Conservation (phyloP, 2,888 invertebrate genomes). For the Chironomus tentans region DNA sequence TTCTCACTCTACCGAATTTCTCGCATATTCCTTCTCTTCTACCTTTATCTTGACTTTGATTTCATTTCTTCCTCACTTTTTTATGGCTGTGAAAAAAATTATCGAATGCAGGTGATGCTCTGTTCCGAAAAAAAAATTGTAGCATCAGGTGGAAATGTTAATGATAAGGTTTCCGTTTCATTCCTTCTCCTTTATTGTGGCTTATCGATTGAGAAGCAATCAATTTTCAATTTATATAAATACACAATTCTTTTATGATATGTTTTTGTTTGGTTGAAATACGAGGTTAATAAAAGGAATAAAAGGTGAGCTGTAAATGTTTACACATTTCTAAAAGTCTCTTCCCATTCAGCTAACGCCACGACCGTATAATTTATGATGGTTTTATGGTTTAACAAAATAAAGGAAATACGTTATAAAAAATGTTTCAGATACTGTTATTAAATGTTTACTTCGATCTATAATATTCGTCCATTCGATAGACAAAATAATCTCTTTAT, state of each 20-base stretch:
- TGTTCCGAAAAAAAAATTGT: background rate
- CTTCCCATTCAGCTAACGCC: background rate
- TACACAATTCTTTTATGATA: background rate
- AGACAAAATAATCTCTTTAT: background rate
- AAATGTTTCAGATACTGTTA: background rate
- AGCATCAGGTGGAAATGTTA: conserved; percentile 25
- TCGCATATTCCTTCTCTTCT: background rate
- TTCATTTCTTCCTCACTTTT: background rate
- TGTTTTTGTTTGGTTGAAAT: background rate
- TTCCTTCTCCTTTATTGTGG: background rate
- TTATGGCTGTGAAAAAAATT: background rate
- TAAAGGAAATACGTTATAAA: background rate
- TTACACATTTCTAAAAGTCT: conserved; percentile 1
- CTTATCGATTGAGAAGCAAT: conserved; percentile 26
- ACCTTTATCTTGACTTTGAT: background rate
- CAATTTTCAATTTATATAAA: conserved; percentile 24
- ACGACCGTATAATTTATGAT: conserved; percentile 6
- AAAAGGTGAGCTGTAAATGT: conserved; percentile 4
- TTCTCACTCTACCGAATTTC: background rate
- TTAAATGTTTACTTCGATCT: background rate
- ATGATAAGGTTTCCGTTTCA: conserved; percentile 22
- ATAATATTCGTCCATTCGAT: background rate
- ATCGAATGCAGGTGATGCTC: background rate
- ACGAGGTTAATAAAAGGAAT: background rate
- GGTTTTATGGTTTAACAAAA: background rate